phyloP scores from a whole-genome alignment of 2,797 vertebrate species.

The Enteromius anoplus region DNA sequence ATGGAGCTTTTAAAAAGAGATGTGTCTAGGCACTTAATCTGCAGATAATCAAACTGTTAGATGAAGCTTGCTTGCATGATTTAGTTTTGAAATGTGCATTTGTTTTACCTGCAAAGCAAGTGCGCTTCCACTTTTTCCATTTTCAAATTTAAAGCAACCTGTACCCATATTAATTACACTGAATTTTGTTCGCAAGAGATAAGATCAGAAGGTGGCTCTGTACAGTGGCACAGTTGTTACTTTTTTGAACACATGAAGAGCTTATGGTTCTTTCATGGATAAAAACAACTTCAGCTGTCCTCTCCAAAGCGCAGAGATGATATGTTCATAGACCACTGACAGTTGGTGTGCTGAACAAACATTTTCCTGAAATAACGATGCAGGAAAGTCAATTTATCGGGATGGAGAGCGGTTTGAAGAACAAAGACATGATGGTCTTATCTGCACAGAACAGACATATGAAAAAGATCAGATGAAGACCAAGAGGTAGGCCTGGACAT shows the following conservation, averaged over 20 bases:
- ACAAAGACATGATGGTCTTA: not conserved
- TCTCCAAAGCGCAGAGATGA: constrained; percentile 33
- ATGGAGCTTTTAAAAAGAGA: constrained; percentile 3
- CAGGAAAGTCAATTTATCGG: constrained; percentile 2
- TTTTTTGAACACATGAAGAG: constrained; percentile 4
- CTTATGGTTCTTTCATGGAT: not conserved
- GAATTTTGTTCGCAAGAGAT: not conserved
- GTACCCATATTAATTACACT: not conserved
- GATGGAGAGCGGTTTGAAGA: constrained; percentile 21
- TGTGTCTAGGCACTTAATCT: constrained; percentile 35
- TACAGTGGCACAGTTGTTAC: constrained; percentile 17
- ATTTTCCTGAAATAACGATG: constrained; percentile 29
- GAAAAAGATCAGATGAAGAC: not conserved
- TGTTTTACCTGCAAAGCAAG: constrained; percentile 34
- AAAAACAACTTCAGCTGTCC: constrained; percentile 8
- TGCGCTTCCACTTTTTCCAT: not conserved
- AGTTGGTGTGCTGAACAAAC: constrained; percentile 14
- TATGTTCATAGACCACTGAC: not conserved
- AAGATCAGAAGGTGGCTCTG: not conserved
- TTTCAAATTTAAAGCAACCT: constrained; percentile 6
- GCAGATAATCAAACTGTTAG: constrained; percentile 26
- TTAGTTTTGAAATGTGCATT: constrained; percentile 14
- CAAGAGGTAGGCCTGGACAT: not conserved
- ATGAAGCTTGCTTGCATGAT: constrained; percentile 13
- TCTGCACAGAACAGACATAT: constrained; percentile 38